Evolutionary conservation across 1,140 invertebrate species (phyloP).

Genomic region (Hirudo medicinalis): DNA sequence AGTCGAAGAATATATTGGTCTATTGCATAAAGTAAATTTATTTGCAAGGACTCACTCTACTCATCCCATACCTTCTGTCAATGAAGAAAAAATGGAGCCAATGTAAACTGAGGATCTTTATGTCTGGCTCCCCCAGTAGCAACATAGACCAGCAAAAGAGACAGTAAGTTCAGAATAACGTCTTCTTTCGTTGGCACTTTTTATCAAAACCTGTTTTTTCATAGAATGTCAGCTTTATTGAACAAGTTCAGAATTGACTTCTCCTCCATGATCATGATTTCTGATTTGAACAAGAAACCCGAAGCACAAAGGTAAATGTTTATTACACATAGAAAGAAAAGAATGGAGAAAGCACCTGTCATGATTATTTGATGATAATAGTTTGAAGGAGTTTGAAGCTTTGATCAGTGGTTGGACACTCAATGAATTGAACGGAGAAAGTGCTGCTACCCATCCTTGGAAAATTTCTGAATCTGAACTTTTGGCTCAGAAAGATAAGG

Average conservation of each 20-base stretch:
- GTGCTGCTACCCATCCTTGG: constrained; percentile 33
- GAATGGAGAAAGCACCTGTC: neutral
- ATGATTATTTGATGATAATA: constrained; percentile 26
- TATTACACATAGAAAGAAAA: neutral
- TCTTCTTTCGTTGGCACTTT: constrained; percentile 13
- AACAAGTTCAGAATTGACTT: constrained; percentile 94
- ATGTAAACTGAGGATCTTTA: constrained; percentile 78
- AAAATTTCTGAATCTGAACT: constrained; percentile 63
- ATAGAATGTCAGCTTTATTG: constrained; percentile 80
- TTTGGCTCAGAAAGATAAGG: constrained; percentile 57
- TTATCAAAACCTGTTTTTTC: constrained; percentile 24
- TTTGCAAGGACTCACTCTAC: constrained; percentile 61
- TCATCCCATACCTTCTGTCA: constrained; percentile 80
- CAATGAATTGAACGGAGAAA: constrained; percentile 33
- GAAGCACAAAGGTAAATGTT: constrained; percentile 40
- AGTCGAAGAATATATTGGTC: neutral
- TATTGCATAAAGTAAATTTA: neutral
- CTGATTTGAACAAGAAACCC: constrained; percentile 53
- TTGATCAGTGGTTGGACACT: constrained; percentile 38
- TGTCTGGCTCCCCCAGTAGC: constrained; percentile 79
- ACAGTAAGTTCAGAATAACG: constrained; percentile 51
- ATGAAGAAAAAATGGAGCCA: constrained; percentile 66
- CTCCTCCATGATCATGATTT: constrained; percentile 73
- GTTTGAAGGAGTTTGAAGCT: constrained; percentile 47
- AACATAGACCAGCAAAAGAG: constrained; percentile 72